phyloP scores from a whole-genome alignment of 1,140 invertebrate species.

The Aporrectodea caliginosa region DNA sequence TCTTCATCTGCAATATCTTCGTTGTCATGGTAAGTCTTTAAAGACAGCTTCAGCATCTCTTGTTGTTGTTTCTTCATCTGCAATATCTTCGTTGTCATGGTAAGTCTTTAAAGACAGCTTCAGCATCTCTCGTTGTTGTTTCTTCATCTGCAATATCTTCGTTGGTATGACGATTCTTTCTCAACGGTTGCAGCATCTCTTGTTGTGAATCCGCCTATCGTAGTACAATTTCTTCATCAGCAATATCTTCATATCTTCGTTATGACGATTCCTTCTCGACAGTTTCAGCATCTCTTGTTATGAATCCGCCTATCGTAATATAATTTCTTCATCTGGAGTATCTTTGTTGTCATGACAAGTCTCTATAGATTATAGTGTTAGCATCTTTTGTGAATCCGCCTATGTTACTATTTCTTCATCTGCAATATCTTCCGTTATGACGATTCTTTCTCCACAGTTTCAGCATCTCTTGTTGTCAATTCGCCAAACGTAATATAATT shows the following conservation, averaged over 20 bases:
- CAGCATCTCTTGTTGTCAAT: too few species aligned
- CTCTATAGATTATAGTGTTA: background rate
- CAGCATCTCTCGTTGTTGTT: constrained; percentile 6
- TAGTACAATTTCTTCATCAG: constrained; percentile 37
- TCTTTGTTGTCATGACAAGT: constrained; percentile 39
- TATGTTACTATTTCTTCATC: too few species aligned
- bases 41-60: background rate
- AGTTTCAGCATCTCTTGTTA: background rate
- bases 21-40: constrained; percentile 41
- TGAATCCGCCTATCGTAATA: too few species aligned
- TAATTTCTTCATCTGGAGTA: constrained; percentile 37
- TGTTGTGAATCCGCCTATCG: too few species aligned
- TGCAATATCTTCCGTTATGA: constrained; percentile 37
- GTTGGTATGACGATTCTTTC: constrained; percentile 41
- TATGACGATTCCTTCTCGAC: too few species aligned
- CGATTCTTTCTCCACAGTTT: constrained; percentile 37
- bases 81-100: constrained; percentile 36
- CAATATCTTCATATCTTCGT: constrained; percentile 36
- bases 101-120: constrained; percentile 36
- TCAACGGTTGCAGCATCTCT: background rate
- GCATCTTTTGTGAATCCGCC: too few species aligned
- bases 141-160: constrained; percentile 36
- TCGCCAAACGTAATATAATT: too few species aligned
- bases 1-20: constrained; percentile 36
- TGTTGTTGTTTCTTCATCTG: constrained; percentile 37